These are phyloP conservation scores for Eidolon dupreanum DNA, from an alignment of 2,797 vertebrate species.

Conservation along the genomic window DNA sequence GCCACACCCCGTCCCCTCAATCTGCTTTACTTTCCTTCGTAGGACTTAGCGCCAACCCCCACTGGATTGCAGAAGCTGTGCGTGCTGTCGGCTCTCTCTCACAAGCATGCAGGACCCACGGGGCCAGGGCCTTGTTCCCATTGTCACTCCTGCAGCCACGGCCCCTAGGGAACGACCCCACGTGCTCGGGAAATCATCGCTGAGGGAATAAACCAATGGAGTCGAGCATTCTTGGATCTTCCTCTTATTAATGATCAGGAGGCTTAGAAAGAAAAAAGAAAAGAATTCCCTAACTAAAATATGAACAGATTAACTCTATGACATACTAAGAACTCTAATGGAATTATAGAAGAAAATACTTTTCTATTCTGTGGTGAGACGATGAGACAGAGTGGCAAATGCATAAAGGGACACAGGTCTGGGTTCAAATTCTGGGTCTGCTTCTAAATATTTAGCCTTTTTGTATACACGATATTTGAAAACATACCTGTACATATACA, in stretches of 20 bases:
- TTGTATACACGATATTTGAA: neutral
- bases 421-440: neutral
- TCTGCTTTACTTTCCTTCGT: neutral
- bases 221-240: neutral
- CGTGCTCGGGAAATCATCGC: neutral
- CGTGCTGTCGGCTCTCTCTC: neutral
- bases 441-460: neutral
- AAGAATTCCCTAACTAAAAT: neutral
- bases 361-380: neutral
- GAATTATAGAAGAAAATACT: neutral
- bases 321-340: neutral
- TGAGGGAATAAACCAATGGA: neutral
- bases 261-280: neutral
- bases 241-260: neutral
- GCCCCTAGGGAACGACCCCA: accelerated
- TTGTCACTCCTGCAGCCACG: accelerated
- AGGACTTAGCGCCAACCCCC: too few species aligned
- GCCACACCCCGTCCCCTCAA: neutral
- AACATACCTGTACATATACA: neutral
- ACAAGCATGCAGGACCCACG: too few species aligned
- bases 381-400: neutral
- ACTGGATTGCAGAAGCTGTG: neutral
- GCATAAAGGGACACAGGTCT: too few species aligned
- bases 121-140: neutral
- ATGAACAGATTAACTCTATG: neutral